Percentiles rank a stretch among this genome's conserved stretches.
Evolutionary conservation across 2,888 invertebrate species (phyloP).

Genomic region (Graphium colonna): DNA sequence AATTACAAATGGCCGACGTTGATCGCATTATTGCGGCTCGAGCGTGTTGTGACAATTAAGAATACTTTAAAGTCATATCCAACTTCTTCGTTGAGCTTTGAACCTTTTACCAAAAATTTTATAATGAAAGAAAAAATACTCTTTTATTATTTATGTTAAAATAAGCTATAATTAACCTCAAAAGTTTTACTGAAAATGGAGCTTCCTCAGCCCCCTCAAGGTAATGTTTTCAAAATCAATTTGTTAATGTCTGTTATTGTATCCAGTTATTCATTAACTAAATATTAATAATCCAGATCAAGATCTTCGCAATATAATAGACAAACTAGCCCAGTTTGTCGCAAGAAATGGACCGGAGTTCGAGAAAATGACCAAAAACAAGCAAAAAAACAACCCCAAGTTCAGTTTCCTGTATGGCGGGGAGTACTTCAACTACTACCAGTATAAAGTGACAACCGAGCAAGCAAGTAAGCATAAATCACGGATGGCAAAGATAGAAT

Average conservation of each 20-base stretch:
- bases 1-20: slow-evolving; percentile 20
- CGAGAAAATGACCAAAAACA: slow-evolving; percentile 99
- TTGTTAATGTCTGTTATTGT: neutral
- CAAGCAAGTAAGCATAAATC: slow-evolving; percentile 90
- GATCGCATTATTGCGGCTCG: slow-evolving; percentile 16
- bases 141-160: slow-evolving; percentile 4
- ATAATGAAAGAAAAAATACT: slow-evolving; percentile 15
- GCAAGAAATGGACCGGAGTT: slow-evolving; percentile 99
- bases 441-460: slow-evolving; percentile 96
- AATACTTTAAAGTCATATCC: neutral
- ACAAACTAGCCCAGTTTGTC: slow-evolving; percentile 99
- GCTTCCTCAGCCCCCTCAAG: slow-evolving; percentile 82
- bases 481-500: slow-evolving; percentile 56
- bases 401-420: slow-evolving; percentile 98
- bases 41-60: slow-evolving; percentile 16
- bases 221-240: slow-evolving; percentile 47
- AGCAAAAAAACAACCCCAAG: slow-evolving; percentile 98
- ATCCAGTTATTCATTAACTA: slow-evolving; percentile 2
- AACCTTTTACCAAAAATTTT: neutral
- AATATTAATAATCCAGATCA: slow-evolving; percentile 83
- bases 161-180: slow-evolving; percentile 51
- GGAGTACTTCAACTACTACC: slow-evolving; percentile 97
- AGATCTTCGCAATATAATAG: slow-evolving; percentile 97
- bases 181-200: slow-evolving; percentile 60
- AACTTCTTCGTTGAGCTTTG: neutral